Evolutionary conservation across 2,888 invertebrate genomes (phyloP).

Genomic region (Eupithecia exiguata): DNA sequence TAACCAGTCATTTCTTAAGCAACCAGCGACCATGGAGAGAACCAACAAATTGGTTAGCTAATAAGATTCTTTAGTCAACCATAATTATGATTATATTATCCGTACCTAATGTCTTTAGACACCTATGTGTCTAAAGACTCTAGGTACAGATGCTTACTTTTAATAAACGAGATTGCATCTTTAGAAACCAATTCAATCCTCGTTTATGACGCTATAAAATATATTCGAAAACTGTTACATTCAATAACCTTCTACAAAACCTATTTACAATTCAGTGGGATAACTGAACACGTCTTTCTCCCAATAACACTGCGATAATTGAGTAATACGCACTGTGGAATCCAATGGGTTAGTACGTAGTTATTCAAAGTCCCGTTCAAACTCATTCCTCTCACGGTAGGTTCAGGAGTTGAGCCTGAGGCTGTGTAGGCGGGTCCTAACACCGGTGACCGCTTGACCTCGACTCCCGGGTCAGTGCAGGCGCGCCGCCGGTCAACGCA

Average conservation of each 20-base stretch:
- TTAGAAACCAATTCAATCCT: background rate
- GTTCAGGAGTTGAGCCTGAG: constrained; percentile 46
- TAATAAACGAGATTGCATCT: background rate
- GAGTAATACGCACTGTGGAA: constrained; percentile 4
- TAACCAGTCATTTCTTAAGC: background rate
- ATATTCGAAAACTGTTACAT: background rate
- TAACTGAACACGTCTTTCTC: background rate
- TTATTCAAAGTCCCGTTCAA: constrained; percentile 49
- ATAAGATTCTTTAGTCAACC: background rate
- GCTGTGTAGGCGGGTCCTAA: constrained; percentile 64
- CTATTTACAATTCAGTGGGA: background rate
- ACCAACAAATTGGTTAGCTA: background rate
- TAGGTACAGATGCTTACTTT: background rate
- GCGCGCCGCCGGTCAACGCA: constrained; percentile 70
- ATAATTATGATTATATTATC: too few relatives aligned
- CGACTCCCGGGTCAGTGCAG: constrained; percentile 66
- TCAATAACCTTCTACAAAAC: background rate
- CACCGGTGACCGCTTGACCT: constrained; percentile 78
- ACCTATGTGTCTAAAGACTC: background rate
- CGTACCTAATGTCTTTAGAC: too few relatives aligned
- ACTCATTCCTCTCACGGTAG: constrained; percentile 44
- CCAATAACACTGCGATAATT: background rate
- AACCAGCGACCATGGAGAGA: background rate
- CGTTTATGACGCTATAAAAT: background rate
- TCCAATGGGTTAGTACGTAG: background rate